Base-by-base conservation (phyloP, 2,888 invertebrate species). In the Rotaria magnacalcarata region DNA sequence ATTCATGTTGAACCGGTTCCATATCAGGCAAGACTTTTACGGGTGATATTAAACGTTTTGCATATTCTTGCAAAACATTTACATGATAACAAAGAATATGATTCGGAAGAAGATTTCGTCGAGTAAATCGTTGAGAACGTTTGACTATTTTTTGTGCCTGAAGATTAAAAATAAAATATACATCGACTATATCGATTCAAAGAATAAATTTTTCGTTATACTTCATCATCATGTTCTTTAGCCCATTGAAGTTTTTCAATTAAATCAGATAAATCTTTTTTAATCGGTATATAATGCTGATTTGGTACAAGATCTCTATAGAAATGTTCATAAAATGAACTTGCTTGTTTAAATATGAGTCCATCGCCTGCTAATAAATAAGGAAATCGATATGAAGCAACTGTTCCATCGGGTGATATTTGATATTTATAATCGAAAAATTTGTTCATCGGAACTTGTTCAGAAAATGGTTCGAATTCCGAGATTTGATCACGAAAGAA, bases 301-400 rank as follows among this genome's bases (percentile, higher is more conserved):
- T 94, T 93, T 1, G 95, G 94, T 87, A 92, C 90, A 21, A 97
- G 91, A 88, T 94, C 93, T 67, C 93, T 91, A 90, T 98, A 98
- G 91, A 96, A 98, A 92, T 95, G 95, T 92, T 98, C 97, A 90
- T 96, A 95, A 91, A 95, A 97, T n/a, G 93, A 93, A 0, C 97
- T 97, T 50, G 95, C 94, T 91, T 96, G 96, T 92, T 98, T 98
- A 24, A 98, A 92, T 24, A 97, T 94, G 87, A 96, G 91, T 0
- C 96, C 94, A 89, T 95, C 95, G 2, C 97, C 96, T 84, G 94
- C 95, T 87, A 98, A 91, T 41, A 98, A 92, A 90, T 96, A 97
- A 0, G 97, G 97, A 88, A 96, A 93, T 87, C 97, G 93, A 91
- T 97, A 98, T 0, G 97, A 96, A 41, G 97, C 97, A 27, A 98